Percentiles rank a stretch among this genome's conserved stretches.
Conservation (phyloP, 2,113 vertebrate species). For the Ellobius talpinus region DNA sequence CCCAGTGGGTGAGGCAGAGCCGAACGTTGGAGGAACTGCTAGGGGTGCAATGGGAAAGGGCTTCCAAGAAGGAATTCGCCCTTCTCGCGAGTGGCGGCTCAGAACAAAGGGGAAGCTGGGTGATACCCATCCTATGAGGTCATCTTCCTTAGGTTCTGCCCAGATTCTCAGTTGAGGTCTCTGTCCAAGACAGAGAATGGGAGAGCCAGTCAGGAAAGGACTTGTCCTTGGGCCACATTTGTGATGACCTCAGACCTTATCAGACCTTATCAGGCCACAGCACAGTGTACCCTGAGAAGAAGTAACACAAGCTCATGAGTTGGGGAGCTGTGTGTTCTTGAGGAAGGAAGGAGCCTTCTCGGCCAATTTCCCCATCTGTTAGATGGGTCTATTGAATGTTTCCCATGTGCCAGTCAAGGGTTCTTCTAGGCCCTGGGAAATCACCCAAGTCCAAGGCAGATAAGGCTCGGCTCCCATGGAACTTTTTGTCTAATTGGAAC, state of each 20-base stretch:
- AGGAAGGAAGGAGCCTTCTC: neutral
- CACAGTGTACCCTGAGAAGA: neutral
- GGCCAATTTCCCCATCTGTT: conserved; percentile 16
- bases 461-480: conserved; percentile 73
- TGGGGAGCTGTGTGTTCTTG: neutral
- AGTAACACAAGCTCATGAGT: neutral
- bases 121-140: neutral
- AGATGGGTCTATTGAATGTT: neutral
- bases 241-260: neutral
- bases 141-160: neutral
- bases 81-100: neutral
- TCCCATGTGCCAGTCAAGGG: neutral
- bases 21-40: neutral
- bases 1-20: neutral
- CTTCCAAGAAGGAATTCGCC: neutral
- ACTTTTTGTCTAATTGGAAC: conserved; percentile 62
- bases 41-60: neutral
- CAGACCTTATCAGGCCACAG: neutral
- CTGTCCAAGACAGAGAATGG: neutral
- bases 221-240: neutral
- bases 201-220: neutral
- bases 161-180: neutral
- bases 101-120: neutral
- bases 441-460: conserved; percentile 60
- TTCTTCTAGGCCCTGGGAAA: conserved; percentile 19